These are phyloP conservation scores for Pemphigus obesinymphae DNA, from an alignment of 1,140 invertebrate species.

Conservation along the genomic window DNA sequence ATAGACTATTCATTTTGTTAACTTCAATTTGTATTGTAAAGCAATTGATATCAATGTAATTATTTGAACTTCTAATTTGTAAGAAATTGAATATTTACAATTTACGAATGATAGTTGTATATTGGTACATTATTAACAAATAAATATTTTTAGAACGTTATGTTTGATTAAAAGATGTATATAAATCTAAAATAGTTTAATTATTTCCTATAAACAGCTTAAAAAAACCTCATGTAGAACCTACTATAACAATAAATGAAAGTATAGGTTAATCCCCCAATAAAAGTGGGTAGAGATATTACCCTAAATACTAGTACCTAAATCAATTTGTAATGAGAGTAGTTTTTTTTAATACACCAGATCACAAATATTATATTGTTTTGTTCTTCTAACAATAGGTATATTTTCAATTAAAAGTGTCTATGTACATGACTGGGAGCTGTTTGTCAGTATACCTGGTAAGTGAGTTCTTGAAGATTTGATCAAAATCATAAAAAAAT, in stretches of 20 bases:
- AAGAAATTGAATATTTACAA: neutral
- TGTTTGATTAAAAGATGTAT: conserved; percentile 22
- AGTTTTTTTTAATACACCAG: too few species aligned
- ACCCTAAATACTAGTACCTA: too few species aligned
- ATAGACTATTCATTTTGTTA: neutral
- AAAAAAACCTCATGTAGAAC: neutral
- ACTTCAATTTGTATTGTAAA: neutral
- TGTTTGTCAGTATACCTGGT: too few species aligned
- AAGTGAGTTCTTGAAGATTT: too few species aligned
- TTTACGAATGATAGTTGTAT: neutral
- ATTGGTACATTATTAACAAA: conserved; percentile 1
- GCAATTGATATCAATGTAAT: neutral
- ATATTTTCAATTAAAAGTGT: too few species aligned
- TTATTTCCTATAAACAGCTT: neutral
- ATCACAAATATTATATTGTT: too few species aligned
- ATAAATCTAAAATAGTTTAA: neutral
- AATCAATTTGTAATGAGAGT: too few species aligned
- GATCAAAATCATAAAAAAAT: too few species aligned
- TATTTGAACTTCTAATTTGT: neutral
- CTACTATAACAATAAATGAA: too few species aligned
- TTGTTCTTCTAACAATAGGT: too few species aligned
- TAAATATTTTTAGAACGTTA: conserved; percentile 7
- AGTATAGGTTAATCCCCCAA: neutral
- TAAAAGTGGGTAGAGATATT: neutral
- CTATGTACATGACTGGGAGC: too few species aligned